Evolutionary conservation across 2,113 vertebrate species (phyloP).

Genomic region (Chlorodrepanis virens): DNA sequence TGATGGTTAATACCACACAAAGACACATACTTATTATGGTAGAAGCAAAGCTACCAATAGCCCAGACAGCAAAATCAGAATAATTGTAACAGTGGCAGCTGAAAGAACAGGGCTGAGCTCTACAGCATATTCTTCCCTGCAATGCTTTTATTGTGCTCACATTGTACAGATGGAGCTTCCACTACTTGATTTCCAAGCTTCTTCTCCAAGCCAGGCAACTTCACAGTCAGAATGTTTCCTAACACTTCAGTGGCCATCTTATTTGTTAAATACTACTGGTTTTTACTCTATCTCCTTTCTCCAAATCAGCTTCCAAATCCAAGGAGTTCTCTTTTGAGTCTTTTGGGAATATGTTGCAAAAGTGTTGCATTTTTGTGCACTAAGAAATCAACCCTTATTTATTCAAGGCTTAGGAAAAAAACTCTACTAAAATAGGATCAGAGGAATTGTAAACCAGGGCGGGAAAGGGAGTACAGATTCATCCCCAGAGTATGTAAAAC

Average conservation of each 20-base stretch:
- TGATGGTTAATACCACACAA: neutral
- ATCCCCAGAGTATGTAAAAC: slow-evolving; percentile 1
- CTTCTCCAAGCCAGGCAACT: neutral
- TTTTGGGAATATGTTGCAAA: neutral
- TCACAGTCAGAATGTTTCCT: neutral
- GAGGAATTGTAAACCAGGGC: neutral
- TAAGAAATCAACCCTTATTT: neutral
- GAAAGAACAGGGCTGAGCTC: neutral
- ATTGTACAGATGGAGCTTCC: neutral
- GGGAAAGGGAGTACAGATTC: neutral
- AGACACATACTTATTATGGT: rapidly evolving
- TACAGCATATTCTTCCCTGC: neutral
- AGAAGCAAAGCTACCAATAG: neutral
- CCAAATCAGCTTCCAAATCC: neutral
- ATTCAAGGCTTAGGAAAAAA: neutral
- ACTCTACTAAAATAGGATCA: neutral
- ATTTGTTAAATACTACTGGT: neutral
- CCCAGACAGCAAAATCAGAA: neutral
- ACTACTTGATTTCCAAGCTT: neutral
- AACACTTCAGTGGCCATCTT: neutral
- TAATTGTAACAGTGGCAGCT: neutral
- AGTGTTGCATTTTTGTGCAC: neutral
- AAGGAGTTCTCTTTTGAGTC: neutral
- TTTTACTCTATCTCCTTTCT: neutral
- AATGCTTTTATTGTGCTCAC: neutral